Conservation (phyloP, 2,888 invertebrate genomes). For the Vesta saturnalis region DNA sequence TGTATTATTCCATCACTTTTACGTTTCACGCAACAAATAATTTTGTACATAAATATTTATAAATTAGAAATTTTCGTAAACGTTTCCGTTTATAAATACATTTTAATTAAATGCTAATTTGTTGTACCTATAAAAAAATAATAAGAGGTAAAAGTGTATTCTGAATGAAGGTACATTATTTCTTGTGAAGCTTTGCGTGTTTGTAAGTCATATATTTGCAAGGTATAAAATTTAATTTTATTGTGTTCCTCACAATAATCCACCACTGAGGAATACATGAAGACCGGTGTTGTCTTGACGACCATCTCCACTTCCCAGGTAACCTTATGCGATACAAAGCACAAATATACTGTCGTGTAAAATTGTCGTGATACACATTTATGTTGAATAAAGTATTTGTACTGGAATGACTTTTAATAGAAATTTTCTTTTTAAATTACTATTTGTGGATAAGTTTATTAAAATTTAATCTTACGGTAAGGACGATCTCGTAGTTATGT, state of each 20-base stretch:
- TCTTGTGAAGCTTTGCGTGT: neutral
- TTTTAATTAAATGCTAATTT: neutral
- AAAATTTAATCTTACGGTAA: no score
- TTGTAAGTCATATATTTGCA: conserved; percentile 8
- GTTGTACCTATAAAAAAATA: neutral
- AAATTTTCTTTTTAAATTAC: neutral
- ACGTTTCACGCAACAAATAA: no score
- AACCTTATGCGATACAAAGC: conserved; percentile 32
- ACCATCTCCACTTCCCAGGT: conserved; percentile 38
- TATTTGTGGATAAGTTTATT: neutral
- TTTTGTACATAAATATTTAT: no score
- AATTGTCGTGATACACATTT: conserved; percentile 31
- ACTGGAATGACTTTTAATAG: neutral
- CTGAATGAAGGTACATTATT: neutral
- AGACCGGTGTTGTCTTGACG: conserved; percentile 38
- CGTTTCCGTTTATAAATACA: neutral
- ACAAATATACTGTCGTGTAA: conserved; percentile 28
- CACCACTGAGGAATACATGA: conserved; percentile 26
- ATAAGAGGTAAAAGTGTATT: neutral
- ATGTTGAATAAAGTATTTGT: conserved; percentile 7
- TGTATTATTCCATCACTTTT: no score
- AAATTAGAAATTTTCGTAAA: no score
- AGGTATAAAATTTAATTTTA: conserved; percentile 39
- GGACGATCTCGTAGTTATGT: no score
- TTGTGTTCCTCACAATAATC: conserved; percentile 34